Evolutionary conservation across 2,113 vertebrate genomes (phyloP), one percentile per base, ranked within the genome.

Genomic region (Oryzias celebensis): DNA sequence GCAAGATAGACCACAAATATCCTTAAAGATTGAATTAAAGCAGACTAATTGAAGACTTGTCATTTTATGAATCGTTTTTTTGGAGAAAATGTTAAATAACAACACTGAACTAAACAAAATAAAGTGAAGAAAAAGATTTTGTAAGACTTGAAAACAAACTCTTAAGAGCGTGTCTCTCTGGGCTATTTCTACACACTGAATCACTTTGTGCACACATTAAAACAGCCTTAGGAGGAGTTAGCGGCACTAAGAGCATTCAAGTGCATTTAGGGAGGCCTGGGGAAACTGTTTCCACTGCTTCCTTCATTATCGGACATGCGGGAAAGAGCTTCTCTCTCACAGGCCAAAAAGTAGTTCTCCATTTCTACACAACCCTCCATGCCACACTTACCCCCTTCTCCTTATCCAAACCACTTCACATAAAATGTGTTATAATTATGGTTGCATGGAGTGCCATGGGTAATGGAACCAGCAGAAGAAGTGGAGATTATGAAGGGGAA

Each of bases 261-360:
- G 78, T 76, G 77, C 82, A 85, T 87, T 89, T 86, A 89, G 74
- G 80, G 82, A 87, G 80, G 82, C 86, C 83, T 80, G 86, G 58
- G 83, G 79, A 84, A 83, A 80, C 70, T 62, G 68, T 74, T 81
- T 81, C 78, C 78, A 70, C 62, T 45, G 72, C 81, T 86, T 89
- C 85, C 85, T 88, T 86, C 77, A 85, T 88, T 86, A 85, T 75
- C 87, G 80, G 73, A 58, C 82, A 90, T 90, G 87, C 89, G 81
- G 23, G 49, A 76, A 36, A 36, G 65, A 45, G 52, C 56, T 67
- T 73, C 62, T 61, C 61, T 45, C 77, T 69, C 45, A 51, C 45
- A 13, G 52, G 41, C 73, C 54, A 73, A 75, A 77, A 73, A 67
- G 80, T 73, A 66, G 50, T 23, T 68, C 62, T 68, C 65, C 48